Base-by-base conservation (phyloP, 1,140 invertebrate species). In the Pogonomyrmex barbatus region DNA sequence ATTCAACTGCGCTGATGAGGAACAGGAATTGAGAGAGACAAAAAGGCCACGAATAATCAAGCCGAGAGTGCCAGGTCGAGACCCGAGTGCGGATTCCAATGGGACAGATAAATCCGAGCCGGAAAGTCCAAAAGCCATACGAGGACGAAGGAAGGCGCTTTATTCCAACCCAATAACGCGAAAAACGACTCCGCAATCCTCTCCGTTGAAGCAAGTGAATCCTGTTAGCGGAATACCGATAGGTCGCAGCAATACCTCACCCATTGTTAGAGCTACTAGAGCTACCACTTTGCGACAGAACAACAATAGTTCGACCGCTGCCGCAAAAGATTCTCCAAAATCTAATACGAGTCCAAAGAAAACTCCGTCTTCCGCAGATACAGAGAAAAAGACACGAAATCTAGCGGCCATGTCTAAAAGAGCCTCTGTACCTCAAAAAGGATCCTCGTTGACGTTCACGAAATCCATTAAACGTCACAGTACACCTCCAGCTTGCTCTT, bases 101-200 rank as follows among this genome's bases (percentile, higher is more conserved):
- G 68, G 82, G 0, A 89, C 92, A 1, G 93, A 94, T 14, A 93
- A 93, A 82, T 92, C 92, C 0, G 93, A 94, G 3, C 89, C 90
- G 4, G 94, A 94, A 56, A 91, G 92, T 67, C 95, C 96, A 0
- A 98, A 98, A 94, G 96, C 94, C 1, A 96, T 99, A 45, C 95
- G 98, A 70, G 98, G 98, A 0, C 94, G 97, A 67, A 96, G 97
- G 90, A 98, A 97, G 92, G 96, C 97, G 0, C 94, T 97, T 2
- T 97, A 97, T 90, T 96, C 93, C 0, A 95, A 87, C 12, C 94
- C 94, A 0, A 94, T 90, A 9, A 92, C 91, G 0, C 84, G 91
- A 33, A 95, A 94, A 52, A 73, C 90, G 30, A 94, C 94, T 0
- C 93, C 94, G 9, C 93, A 94, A 52, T 92, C 92, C 0, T 94